Base-by-base conservation (phyloP, 2,797 vertebrate genomes). In the Hoplostethus atlanticus region DNA sequence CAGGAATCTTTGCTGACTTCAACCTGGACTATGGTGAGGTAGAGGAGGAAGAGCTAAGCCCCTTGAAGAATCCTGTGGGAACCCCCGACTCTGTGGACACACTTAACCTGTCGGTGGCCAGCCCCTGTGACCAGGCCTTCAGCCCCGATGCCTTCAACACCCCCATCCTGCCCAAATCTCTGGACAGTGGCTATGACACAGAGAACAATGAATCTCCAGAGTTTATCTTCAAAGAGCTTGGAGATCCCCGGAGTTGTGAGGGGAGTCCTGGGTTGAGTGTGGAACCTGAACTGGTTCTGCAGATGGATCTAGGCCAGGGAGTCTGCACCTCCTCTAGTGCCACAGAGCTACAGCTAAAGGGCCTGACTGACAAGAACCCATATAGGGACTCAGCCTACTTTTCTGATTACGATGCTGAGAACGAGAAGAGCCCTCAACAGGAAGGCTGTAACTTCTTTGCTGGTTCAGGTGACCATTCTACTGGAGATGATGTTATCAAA, bases 141-240 rank as follows among this genome's bases (percentile, higher is more conserved):
- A 95, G 93, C 50, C 94, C 92, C 0, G 93, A 94, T 73, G 85
- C 86, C 11, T 96, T 95, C 68, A 63, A 83, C 1, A 89, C 93
- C 0, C 78, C 93, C 0, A 89, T 95, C 65, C 94, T 97, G 51
- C 95, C 96, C 21, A 97, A 96, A 57, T 97, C 97, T 3, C 81
- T 96, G 5, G 98, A 99, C 86, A 99, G 98, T 3, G 98, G 98
- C 69, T 99, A 99, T 1, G 98, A 98, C 91, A 99, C 98, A 0
- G 97, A 99, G 90, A 99, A 99, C 86, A 97, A 98, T 0, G 97
- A 97, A 86, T 99, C 97, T 3, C 98, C 98, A 0, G 97, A 98
- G 88, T 97, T 98, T 11, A 85, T 97, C 54, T 94, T 97, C 44
- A 98, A 95, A 87, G 97, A 99, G 73, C 87, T 93, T 4, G 87